Evolutionary conservation across 1,140 invertebrate genomes (phyloP), one percentile per base, ranked within the genome.

Genomic region (Antheraea pernyi): DNA sequence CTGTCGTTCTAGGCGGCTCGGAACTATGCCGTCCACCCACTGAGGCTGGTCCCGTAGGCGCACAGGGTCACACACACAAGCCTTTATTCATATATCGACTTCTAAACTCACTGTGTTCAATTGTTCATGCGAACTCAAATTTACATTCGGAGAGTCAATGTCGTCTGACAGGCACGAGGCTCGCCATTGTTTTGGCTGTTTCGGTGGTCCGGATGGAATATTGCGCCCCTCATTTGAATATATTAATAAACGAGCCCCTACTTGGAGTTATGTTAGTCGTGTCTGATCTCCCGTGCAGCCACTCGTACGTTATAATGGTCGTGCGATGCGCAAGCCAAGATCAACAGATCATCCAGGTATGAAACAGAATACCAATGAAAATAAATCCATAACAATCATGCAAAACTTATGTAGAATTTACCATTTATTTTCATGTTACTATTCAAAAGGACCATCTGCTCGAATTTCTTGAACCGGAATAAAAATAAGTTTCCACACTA

Each of bases 11-110:
- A 88, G 85, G 85, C 86, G 84, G 84, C 82, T 82, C 82, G 83
- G 83, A 89, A 88, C 85, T 91, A 91, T 91, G 89, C 87, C 89
- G 89, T 91, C 89, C 89, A 90, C 89, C 89, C 89, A 91, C 89
- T 80, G 81, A 74, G 80, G 81, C 85, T 86, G 84, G 86, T 91
- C 88, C 88, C 88, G 89, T 91, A 91, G 89, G 89, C 89, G 89
- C 88, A 84, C 84, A 91, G 86, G 88, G 89, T 91, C 88, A 91
- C 86, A 89, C 76, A 82, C 80, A 87, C 84, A 83, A 80, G 79
- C 83, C 79, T 89, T 80, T 86, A 88, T 85, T 86, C 82, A 85
- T 85, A 80, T 84, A 82, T 80, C 80, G 78, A 83, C 82, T 84
- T 84, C 82, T 82, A 85, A 85, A 82, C 82, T 77, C 83, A 85